Conservation (phyloP, 2,797 vertebrate genomes). For the Heliangelus exortis region DNA sequence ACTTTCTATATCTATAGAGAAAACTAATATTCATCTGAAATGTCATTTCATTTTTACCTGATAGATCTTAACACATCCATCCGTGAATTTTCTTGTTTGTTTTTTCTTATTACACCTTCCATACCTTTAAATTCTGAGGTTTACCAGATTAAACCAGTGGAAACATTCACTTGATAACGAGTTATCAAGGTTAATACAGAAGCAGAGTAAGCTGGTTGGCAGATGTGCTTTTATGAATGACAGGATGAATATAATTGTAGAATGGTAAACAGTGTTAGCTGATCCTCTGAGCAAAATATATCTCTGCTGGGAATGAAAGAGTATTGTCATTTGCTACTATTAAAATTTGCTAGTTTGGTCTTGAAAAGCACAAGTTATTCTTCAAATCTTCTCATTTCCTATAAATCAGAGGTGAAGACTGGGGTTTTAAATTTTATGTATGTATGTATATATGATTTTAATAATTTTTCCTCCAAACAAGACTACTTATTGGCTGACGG, state of each 20-base stretch:
- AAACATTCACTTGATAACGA: not conserved
- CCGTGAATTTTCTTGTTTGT: not conserved
- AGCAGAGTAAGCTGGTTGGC: not conserved
- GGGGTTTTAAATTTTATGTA: too few species aligned
- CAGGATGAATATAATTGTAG: not conserved
- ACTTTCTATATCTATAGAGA: conserved; percentile 27
- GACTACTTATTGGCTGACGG: not conserved
- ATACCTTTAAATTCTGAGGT: not conserved
- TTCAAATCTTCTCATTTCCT: not conserved
- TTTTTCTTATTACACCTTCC: not conserved
- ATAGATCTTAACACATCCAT: not conserved
- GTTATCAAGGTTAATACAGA: not conserved
- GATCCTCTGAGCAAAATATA: not conserved
- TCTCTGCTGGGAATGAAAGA: not conserved
- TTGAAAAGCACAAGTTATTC: not conserved
- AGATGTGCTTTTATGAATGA: not conserved
- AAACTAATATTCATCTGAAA: conserved; percentile 24
- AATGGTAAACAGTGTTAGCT: not conserved
- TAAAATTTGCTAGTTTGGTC: not conserved
- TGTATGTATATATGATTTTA: not conserved
- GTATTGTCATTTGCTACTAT: not conserved
- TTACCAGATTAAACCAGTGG: not conserved
- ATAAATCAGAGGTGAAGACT: not conserved
- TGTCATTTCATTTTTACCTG: not conserved
- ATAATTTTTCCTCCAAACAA: not conserved